These are phyloP conservation scores for Hippocampus kuda DNA, from an alignment of 2,797 vertebrate genomes.

Conservation along the genomic window DNA sequence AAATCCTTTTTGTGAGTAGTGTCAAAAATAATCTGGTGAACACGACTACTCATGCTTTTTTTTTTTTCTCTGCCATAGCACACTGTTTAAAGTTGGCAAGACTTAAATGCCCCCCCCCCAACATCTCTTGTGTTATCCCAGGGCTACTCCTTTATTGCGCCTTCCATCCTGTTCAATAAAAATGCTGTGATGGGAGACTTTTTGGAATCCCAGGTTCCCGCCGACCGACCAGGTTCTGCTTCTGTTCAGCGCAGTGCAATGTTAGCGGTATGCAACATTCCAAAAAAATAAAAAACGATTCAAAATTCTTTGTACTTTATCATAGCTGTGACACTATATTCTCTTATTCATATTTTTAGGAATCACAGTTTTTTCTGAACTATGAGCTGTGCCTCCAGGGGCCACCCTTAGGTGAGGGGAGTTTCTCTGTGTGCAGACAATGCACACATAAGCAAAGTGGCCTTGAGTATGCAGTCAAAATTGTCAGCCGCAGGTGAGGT, in stretches of 20 bases:
- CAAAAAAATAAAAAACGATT: too few species aligned
- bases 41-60: neutral
- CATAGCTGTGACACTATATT: neutral
- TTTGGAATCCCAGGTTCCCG: conserved; percentile 62
- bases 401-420: conserved; percentile 79
- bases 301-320: neutral
- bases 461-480: conserved; percentile 84
- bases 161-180: conserved; percentile 85
- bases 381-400: conserved; percentile 82
- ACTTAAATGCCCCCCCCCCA: neutral
- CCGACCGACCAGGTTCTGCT: conserved; percentile 76
- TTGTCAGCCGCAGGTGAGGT: conserved; percentile 81
- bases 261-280: conserved; percentile 69
- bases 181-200: conserved; percentile 82
- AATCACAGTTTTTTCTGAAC: conserved; percentile 85
- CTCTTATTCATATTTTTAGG: conserved; percentile 51
- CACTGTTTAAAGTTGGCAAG: neutral
- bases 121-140: conserved; percentile 36
- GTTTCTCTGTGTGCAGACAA: conserved; percentile 85
- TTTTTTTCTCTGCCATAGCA: neutral
- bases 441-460: conserved; percentile 79
- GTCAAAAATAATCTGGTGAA: too few species aligned
- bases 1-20: too few species aligned
- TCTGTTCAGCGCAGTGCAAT: conserved; percentile 81
- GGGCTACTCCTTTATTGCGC: conserved; percentile 90